Conservation (phyloP, 1,140 invertebrate genomes). For the Ganaspis sp. region DNA sequence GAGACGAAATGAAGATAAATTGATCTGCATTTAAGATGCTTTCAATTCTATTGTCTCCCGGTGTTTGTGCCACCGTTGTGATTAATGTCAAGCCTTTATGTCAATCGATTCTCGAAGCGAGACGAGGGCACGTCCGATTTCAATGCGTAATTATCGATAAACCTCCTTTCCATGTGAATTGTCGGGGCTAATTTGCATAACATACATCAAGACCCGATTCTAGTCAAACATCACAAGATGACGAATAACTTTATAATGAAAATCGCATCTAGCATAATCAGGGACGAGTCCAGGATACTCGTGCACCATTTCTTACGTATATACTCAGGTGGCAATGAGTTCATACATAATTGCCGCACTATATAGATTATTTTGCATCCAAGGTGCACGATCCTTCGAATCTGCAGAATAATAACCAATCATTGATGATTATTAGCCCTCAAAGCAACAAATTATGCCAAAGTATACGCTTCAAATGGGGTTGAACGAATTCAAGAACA, state of each 20-base stretch:
- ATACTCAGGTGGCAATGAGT: neutral
- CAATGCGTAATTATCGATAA: neutral
- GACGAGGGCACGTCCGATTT: constrained; percentile 5
- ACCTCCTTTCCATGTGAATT: neutral
- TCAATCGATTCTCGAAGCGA: constrained; percentile 12
- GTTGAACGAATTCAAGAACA: no score
- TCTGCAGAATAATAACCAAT: neutral
- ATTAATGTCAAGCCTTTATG: constrained; percentile 7
- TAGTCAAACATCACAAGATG: neutral
- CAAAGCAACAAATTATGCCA: neutral
- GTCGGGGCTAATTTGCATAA: neutral
- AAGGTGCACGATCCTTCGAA: neutral
- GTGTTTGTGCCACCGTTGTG: neutral
- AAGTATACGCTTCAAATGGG: no score
- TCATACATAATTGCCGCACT: no score
- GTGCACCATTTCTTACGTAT: neutral
- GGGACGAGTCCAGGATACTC: neutral
- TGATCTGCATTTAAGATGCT: neutral
- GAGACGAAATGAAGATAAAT: neutral
- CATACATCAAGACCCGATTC: neutral
- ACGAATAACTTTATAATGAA: neutral
- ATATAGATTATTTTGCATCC: constrained; percentile 11
- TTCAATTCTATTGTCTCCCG: neutral
- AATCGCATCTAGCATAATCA: neutral
- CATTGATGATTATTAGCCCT: neutral